Evolutionary conservation across 2,888 invertebrate species (phyloP).

Genomic region (Lutraria lutraria): DNA sequence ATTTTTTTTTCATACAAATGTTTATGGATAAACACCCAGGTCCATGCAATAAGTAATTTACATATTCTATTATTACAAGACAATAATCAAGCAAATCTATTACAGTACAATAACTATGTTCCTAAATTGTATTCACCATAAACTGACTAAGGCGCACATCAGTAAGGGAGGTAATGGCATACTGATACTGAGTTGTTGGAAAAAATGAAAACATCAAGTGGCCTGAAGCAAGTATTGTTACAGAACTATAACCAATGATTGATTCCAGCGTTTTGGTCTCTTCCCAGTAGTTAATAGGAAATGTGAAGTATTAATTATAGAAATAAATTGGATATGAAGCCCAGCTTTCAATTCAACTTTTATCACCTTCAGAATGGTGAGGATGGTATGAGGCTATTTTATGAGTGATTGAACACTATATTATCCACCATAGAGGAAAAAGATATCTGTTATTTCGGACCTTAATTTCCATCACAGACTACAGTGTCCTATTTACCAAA

Average conservation of each 20-base stretch:
- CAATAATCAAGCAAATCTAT: too few relatives aligned
- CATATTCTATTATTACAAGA: too few relatives aligned
- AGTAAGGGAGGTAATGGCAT: background rate
- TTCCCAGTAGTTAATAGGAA: background rate
- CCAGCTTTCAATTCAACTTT: conserved; percentile 2
- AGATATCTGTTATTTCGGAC: background rate
- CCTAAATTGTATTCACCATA: too few relatives aligned
- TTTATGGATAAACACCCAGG: too few relatives aligned
- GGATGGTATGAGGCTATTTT: background rate
- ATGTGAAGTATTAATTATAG: conserved; percentile 52
- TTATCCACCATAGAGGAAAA: background rate
- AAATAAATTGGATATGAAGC: conserved; percentile 42
- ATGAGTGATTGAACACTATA: background rate
- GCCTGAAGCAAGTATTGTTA: background rate
- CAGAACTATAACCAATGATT: conserved; percentile 34
- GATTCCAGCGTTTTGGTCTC: conserved; percentile 41
- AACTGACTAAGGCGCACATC: background rate
- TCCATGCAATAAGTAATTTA: too few relatives aligned
- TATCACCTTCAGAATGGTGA: background rate
- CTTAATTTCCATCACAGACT: background rate
- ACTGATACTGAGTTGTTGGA: background rate
- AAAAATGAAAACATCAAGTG: conserved; percentile 7
- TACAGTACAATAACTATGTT: too few relatives aligned
- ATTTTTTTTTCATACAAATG: too few relatives aligned
- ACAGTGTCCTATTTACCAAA: background rate